Base-by-base conservation (phyloP, 2,113 vertebrate genomes). In the Epinephelus lanceolatus region DNA sequence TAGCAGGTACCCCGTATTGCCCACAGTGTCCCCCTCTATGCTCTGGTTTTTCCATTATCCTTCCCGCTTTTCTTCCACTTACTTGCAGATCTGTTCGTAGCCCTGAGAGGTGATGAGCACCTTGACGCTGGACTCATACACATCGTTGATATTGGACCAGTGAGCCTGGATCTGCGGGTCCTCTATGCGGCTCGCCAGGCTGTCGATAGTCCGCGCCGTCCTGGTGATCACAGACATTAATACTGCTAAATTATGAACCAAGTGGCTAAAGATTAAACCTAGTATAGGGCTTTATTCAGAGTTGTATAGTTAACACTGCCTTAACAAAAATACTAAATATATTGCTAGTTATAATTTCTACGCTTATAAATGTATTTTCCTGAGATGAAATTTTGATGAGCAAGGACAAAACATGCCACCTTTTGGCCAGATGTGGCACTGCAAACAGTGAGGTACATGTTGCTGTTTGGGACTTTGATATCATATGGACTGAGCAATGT, bases 51-150 rank as follows among this genome's bases (percentile, higher is more conserved):
- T 13, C 3, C 33, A 37, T 37, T 15, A 65, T 42, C 8, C 23
- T 13, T 57, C 40, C 14, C 4, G 13, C 11, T 0, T 37, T 6
- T 61, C 19, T 2, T 51, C 57, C 14, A 96, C 98, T 95, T 94
- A 99, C 98, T 99, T 99, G 98, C 98, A 99, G 92, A 99, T 99
- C 89, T 99, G 98, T 86, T 99, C 98, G 18, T 99, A 99, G 75
- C 98, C 98, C 92, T 99, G 98, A 8, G 98, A 99, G 1, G 98
- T 99, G 91, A 99, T 99, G 80, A 99, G 96, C 71, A 99, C 98
- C 91, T 99, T 99, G 71, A 99, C 98, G 19, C 98, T 99, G 63
- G 98, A 99, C 89, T 99, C 98, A 15, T 98, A 99, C 74, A 99
- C 98, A 8, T 99, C 97, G 37, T 98, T 99, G 78, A 99, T 99